These are phyloP conservation scores for Grus americana DNA, from an alignment of 2,113 vertebrate species.

Conservation along the genomic window DNA sequence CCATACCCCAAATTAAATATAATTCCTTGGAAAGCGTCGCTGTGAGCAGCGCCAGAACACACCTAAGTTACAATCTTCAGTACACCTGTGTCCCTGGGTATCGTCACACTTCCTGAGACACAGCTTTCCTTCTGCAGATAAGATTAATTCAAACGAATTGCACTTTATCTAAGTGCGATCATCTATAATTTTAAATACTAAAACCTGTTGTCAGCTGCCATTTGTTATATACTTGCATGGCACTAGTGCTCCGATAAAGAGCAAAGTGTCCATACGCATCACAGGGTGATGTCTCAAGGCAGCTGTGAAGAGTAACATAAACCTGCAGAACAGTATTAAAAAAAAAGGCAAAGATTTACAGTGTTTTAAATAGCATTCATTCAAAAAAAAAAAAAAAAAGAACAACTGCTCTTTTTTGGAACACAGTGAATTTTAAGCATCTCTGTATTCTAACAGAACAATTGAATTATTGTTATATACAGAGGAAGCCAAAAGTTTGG, in stretches of 20 bases:
- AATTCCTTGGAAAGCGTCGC: background rate
- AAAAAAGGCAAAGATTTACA: constrained; percentile 2
- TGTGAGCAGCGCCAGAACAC: constrained; percentile 20
- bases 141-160: constrained; percentile 5
- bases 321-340: constrained; percentile 1
- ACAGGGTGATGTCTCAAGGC: constrained; percentile 54
- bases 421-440: constrained; percentile 58
- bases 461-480: background rate
- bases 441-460: constrained; percentile 14
- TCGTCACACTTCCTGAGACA: background rate
- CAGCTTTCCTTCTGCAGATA: constrained; percentile 15
- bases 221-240: background rate
- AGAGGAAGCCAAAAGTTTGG: constrained; percentile 65
- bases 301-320: constrained; percentile 54
- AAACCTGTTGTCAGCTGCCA: constrained; percentile 17
- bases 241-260: constrained; percentile 18
- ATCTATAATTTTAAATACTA: background rate
- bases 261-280: background rate
- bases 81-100: background rate
- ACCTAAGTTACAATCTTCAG: background rate
- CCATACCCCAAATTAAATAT: constrained; percentile 17
- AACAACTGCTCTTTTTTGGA: constrained; percentile 8
- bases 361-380: constrained; percentile 22
- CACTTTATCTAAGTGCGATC: constrained; percentile 1
- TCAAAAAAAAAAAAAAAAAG: background rate